A percentile compares a stretch with the other conserved stretches of the same genome.
Conservation (phyloP, 1,140 invertebrate genomes). For the Antheraea mylitta region DNA sequence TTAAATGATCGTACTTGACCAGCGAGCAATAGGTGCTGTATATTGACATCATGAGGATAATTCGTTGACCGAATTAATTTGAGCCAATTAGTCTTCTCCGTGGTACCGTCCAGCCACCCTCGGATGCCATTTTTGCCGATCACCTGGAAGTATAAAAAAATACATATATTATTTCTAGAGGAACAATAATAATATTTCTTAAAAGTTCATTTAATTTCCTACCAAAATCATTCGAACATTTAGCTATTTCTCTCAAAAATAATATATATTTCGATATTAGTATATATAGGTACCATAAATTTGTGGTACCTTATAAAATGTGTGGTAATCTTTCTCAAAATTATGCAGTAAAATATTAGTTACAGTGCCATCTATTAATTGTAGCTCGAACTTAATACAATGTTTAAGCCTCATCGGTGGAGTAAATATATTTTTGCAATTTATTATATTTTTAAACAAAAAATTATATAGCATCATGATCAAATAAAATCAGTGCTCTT, state of each 20-base stretch:
- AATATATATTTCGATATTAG: too few species aligned
- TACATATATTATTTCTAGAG: not conserved
- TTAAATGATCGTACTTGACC: slow-evolving; percentile 82
- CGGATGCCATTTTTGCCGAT: slow-evolving; percentile 84
- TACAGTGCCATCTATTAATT: slow-evolving; percentile 4
- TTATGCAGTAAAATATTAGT: not conserved
- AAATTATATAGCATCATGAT: too few species aligned
- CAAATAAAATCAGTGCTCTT: too few species aligned
- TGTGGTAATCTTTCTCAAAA: too few species aligned
- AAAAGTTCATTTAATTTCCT: not conserved
- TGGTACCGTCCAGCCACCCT: slow-evolving; percentile 88
- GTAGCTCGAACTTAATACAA: not conserved
- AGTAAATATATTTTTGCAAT: too few species aligned
- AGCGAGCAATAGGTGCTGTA: slow-evolving; percentile 83
- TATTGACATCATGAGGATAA: slow-evolving; percentile 84
- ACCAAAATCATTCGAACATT: too few species aligned
- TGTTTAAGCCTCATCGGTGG: not conserved
- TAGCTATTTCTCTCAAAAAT: too few species aligned
- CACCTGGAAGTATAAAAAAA: slow-evolving; percentile 79
- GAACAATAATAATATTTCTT: not conserved
- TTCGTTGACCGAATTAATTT: slow-evolving; percentile 86
- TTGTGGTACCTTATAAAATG: too few species aligned
- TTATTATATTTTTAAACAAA: too few species aligned
- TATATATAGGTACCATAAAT: too few species aligned
- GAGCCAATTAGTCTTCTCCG: slow-evolving; percentile 88